A percentile compares a stretch with the other conserved stretches of the same genome.
These are phyloP conservation scores for Netta rufina DNA, from an alignment of 2,797 vertebrate species.

Conservation along the genomic window DNA sequence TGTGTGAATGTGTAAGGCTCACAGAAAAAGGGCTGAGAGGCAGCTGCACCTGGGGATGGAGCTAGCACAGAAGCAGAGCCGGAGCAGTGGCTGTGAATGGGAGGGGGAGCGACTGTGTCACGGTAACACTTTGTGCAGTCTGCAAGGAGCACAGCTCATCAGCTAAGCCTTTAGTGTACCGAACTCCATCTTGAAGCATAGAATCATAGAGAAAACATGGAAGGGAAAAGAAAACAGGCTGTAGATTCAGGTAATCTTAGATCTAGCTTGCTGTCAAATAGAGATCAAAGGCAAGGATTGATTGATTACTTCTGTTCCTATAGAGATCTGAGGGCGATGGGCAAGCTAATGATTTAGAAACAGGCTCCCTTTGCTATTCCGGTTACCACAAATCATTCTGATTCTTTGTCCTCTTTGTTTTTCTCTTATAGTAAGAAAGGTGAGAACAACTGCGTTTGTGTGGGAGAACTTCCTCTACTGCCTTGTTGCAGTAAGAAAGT, in stretches of 20 bases:
- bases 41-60: neutral
- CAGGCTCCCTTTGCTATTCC: neutral
- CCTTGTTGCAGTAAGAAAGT: neutral
- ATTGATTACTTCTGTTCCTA: neutral
- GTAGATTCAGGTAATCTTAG: neutral
- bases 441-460: neutral
- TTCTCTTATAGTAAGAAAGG: neutral
- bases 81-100: neutral
- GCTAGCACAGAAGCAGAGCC: neutral
- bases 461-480: neutral
- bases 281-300: neutral
- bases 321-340: neutral
- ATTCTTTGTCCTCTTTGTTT: neutral
- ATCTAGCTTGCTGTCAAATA: neutral
- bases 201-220: neutral
- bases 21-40: neutral
- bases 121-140: rapidly evolving
- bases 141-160: neutral
- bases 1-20: neutral
- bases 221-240: neutral
- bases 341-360: neutral
- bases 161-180: neutral
- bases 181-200: neutral
- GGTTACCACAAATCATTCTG: neutral
- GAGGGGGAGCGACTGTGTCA: neutral